Conservation (phyloP, 2,113 vertebrate genomes). For the Monarcha castaneiventris region DNA sequence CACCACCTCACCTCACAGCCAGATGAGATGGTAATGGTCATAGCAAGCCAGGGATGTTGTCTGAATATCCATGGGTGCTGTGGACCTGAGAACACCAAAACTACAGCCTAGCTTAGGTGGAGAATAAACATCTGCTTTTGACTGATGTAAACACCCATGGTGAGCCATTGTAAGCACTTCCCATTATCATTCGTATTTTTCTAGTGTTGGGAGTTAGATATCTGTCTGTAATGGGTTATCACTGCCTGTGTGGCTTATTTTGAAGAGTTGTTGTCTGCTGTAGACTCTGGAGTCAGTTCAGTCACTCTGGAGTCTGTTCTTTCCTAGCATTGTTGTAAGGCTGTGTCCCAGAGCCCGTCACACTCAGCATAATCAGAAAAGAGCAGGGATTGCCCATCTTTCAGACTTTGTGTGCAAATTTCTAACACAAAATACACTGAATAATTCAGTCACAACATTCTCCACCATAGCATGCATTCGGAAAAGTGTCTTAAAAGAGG, state of each 20-base stretch:
- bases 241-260: not conserved
- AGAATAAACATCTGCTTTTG: not conserved
- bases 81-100: not conserved
- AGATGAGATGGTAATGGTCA: slow-evolving; percentile 12
- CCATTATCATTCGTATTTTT: not conserved
- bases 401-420: not conserved
- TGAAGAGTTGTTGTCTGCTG: not conserved
- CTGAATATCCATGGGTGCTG: not conserved
- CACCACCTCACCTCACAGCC: not conserved
- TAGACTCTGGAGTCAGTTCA: not conserved
- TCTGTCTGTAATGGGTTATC: not conserved
- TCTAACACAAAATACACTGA: not conserved
- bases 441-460: not conserved
- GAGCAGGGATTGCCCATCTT: not conserved
- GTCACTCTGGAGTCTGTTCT: not conserved
- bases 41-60: not conserved
- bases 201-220: not conserved
- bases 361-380: not conserved
- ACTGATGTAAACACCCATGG: not conserved
- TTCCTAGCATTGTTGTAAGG: not conserved
- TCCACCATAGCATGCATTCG: not conserved
- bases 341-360: not conserved
- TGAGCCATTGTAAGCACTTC: not conserved
- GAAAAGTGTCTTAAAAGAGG: not conserved
- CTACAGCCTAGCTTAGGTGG: not conserved